Conservation (phyloP, 2,113 vertebrate genomes). For the Hippocampus guttulatus region DNA sequence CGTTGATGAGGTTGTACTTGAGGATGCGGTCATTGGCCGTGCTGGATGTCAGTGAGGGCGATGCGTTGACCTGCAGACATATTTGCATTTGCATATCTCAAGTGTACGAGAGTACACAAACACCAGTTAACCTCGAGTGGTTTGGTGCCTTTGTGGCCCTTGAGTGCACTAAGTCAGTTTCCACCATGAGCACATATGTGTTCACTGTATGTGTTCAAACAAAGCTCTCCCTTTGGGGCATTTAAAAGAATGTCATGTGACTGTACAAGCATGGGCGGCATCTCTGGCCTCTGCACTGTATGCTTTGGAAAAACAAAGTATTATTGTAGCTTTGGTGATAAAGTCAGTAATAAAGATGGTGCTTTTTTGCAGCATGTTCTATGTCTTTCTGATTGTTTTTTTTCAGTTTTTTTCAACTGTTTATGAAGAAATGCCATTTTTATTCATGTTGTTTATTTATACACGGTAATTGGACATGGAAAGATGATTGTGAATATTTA, state of each 20-base stretch:
- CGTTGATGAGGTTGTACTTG: slow-evolving; percentile 97
- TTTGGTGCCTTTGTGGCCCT: slow-evolving; percentile 5
- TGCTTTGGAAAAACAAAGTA: neutral
- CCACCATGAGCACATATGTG: slow-evolving; percentile 17
- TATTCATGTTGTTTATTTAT: neutral
- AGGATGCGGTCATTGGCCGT: slow-evolving; percentile 96
- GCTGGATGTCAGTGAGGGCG: slow-evolving; percentile 95
- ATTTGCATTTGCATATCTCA: neutral
- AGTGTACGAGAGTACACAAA: slow-evolving; percentile 13
- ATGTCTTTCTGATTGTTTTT: no score
- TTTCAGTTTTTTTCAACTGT: no score
- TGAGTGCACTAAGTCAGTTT: no score
- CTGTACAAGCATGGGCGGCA: slow-evolving; percentile 9
- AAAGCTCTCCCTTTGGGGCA: slow-evolving; percentile 25
- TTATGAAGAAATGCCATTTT: no score
- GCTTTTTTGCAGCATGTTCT: no score
- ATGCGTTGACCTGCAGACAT: slow-evolving; percentile 87
- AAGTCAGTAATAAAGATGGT: no score
- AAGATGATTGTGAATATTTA: neutral
- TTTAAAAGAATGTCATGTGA: slow-evolving; percentile 20
- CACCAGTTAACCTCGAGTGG: slow-evolving; percentile 36
- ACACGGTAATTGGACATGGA: neutral
- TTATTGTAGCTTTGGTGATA: neutral
- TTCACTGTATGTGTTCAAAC: neutral
- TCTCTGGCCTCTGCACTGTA: neutral